Percentiles rank a stretch among this genome's conserved stretches.
Conservation (phyloP, 2,113 vertebrate species). For the Sterna hirundo region DNA sequence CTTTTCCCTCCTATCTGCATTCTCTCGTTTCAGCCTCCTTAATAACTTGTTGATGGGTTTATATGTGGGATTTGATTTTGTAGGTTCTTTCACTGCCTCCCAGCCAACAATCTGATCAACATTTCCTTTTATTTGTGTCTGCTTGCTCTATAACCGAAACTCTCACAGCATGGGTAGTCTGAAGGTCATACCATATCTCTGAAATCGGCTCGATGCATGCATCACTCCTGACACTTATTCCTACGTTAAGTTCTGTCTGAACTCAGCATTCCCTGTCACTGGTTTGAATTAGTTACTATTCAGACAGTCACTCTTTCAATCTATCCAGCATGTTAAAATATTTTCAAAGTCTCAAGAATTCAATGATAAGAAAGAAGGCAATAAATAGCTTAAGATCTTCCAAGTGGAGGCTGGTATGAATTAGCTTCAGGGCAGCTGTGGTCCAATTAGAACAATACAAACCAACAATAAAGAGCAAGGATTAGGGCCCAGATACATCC, state of each 20-base stretch:
- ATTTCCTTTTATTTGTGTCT: not conserved
- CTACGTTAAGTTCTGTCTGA: not conserved
- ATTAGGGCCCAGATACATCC: not conserved
- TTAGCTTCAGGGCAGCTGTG: not conserved
- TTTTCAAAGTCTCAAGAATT: not conserved
- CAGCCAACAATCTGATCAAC: not conserved
- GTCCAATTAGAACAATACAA: not conserved
- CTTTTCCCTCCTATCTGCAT: not conserved
- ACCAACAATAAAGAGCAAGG: not conserved
- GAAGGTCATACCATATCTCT: not conserved
- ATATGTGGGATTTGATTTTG: not conserved
- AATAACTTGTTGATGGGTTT: slow-evolving; percentile 29
- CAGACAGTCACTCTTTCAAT: not conserved
- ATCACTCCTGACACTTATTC: not conserved
- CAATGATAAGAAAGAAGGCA: not conserved
- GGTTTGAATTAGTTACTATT: not conserved
- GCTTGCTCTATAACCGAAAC: not conserved
- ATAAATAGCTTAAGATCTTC: not conserved
- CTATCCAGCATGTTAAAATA: not conserved
- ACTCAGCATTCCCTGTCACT: not conserved
- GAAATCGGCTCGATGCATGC: not conserved
- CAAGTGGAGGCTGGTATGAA: not conserved
- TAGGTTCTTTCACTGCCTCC: not conserved
- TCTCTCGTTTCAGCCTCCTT: slow-evolving; percentile 2
- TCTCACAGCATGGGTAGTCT: not conserved